These are phyloP conservation scores for Phortica okadai DNA, from an alignment of 2,888 invertebrate genomes.

Conservation along the genomic window DNA sequence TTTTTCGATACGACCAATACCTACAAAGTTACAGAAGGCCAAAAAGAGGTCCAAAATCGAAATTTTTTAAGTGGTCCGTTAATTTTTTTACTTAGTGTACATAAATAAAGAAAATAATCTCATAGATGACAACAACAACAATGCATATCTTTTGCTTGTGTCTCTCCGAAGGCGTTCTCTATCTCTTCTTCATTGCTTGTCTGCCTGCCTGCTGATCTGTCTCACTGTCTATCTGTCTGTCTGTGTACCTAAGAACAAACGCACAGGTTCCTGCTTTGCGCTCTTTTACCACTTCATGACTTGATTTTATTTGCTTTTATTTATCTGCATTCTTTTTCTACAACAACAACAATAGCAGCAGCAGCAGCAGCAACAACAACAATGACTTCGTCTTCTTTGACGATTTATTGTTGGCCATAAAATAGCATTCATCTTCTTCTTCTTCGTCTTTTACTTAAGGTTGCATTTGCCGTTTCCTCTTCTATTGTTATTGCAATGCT, in stretches of 20 bases:
- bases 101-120: not conserved
- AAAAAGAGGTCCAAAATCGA: too few species aligned
- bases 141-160: slow-evolving; percentile 1
- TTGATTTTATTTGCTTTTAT: slow-evolving; percentile 26
- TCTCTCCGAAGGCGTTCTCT: not conserved
- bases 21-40: too few species aligned
- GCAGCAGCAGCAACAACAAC: not conserved
- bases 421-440: slow-evolving; percentile 2
- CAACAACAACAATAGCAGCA: not conserved
- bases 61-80: too few species aligned
- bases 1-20: too few species aligned
- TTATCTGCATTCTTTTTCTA: not conserved
- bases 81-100: too few species aligned
- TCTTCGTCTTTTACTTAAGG: not conserved
- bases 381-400: not conserved
- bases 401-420: slow-evolving; percentile 21
- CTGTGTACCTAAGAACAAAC: not conserved
- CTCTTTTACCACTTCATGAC: slow-evolving; percentile 22
- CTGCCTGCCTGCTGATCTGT: not conserved
- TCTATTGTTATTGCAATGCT: not conserved
- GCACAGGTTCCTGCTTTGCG: too few species aligned
- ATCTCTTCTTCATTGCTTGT: not conserved
- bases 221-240: not conserved
- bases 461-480: not conserved
- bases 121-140: slow-evolving; percentile 6